Evolutionary conservation across 1,140 invertebrate species (phyloP).

Genomic region (Bombyx mandarina): DNA sequence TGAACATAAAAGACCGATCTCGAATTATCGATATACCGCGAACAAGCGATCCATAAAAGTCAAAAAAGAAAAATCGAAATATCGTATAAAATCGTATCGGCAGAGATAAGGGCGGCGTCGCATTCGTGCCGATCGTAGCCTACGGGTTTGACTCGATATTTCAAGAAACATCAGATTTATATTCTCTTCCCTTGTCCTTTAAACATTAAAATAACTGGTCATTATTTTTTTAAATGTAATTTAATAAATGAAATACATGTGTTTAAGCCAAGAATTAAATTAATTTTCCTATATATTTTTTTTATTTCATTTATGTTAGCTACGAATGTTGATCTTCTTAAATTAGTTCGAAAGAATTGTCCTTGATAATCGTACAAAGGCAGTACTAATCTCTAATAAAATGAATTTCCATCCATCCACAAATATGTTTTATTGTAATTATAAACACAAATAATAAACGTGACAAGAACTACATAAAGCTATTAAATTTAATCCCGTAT

Average conservation of each 20-base stretch:
- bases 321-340: too few relatives aligned
- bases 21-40: conserved; percentile 60
- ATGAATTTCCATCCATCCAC: too few relatives aligned
- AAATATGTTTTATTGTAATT: too few relatives aligned
- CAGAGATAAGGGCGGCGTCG: conserved; percentile 58
- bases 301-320: too few relatives aligned
- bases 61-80: conserved; percentile 61
- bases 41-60: conserved; percentile 62
- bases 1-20: conserved; percentile 49
- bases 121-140: conserved; percentile 45
- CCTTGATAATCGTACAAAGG: too few relatives aligned
- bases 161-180: conserved; percentile 65
- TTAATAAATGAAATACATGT: too few relatives aligned
- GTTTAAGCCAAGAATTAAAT: too few relatives aligned
- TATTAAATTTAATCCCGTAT: conserved; percentile 25
- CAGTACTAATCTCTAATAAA: too few relatives aligned
- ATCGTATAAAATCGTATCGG: conserved; percentile 65
- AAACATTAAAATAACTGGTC: conserved; percentile 16
- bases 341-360: too few relatives aligned
- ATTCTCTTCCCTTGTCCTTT: conserved; percentile 45
- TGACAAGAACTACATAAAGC: conserved; percentile 17
- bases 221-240: too few relatives aligned
- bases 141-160: conserved; percentile 60
- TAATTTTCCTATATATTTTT: too few relatives aligned
- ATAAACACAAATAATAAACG: conserved; percentile 1